These are phyloP conservation scores for Dasyurus viverrinus DNA, from an alignment of 2,113 vertebrate genomes.

Conservation along the genomic window DNA sequence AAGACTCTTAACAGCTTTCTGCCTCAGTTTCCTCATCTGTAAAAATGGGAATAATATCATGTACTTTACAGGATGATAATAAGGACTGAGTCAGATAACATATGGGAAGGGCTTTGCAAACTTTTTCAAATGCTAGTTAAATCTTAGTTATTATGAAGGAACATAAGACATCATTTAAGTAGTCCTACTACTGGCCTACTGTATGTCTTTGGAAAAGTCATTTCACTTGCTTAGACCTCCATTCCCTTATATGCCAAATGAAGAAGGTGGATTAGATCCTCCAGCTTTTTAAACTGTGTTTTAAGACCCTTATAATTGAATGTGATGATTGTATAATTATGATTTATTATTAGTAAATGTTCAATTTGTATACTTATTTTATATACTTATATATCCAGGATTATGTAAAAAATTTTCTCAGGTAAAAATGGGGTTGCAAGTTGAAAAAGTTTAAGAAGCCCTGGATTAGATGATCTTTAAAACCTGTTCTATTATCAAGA, in stretches of 20 bases:
- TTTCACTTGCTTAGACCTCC: background rate
- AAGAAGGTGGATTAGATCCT: background rate
- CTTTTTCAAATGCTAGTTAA: background rate
- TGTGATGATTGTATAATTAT: no score
- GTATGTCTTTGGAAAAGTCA: background rate
- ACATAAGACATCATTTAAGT: background rate
- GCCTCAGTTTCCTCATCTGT: background rate
- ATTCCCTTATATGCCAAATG: background rate
- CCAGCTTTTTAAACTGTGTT: no score
- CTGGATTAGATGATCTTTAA: background rate
- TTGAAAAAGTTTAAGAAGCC: no score
- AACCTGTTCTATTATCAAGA: background rate
- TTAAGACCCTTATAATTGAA: no score
- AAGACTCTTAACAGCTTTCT: background rate
- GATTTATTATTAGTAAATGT: no score
- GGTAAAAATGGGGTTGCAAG: no score
- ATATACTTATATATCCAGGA: no score
- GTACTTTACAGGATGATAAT: background rate
- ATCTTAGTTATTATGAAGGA: background rate
- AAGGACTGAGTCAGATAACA: background rate
- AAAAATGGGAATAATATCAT: background rate
- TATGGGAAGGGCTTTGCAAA: background rate
- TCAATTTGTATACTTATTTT: no score
- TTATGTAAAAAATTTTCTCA: no score
- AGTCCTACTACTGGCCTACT: no score